A percentile compares a stretch with the other conserved stretches of the same genome.
These are phyloP conservation scores for Lasioglossum oenotherae DNA, from an alignment of 2,888 invertebrate species.

Conservation along the genomic window DNA sequence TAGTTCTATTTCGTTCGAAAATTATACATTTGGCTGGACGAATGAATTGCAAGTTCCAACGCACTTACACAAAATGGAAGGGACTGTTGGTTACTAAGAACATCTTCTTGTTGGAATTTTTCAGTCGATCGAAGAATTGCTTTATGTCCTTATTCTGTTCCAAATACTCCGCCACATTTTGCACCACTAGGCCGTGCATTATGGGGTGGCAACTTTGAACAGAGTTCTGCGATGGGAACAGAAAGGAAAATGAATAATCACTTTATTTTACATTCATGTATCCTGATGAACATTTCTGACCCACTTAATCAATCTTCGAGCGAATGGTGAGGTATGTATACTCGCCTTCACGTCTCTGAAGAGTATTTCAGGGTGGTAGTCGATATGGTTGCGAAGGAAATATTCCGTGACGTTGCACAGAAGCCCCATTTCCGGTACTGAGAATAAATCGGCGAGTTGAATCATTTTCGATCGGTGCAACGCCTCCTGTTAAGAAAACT, in stretches of 20 bases:
- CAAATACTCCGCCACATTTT: conserved; percentile 92
- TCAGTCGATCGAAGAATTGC: conserved; percentile 91
- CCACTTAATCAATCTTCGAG: not conserved
- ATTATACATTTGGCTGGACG: no score
- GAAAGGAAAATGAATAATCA: not conserved
- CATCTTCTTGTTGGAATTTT: conserved; percentile 91
- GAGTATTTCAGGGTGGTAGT: conserved; percentile 97
- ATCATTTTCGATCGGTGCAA: conserved; percentile 89
- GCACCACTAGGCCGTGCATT: conserved; percentile 95
- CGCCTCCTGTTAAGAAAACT: conserved; percentile 72
- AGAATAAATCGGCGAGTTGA: conserved; percentile 98
- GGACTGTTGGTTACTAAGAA: conserved; percentile 99
- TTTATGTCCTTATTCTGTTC: conserved; percentile 90
- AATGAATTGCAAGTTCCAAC: not conserved
- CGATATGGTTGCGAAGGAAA: conserved; percentile 94
- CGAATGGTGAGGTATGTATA: not conserved
- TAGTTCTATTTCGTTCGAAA: no score
- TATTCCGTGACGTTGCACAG: conserved; percentile 97
- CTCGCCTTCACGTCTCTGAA: conserved; percentile 96
- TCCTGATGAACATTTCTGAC: not conserved
- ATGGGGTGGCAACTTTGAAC: conserved; percentile 93
- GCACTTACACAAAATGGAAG: conserved; percentile 95
- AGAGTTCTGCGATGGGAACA: conserved; percentile 30
- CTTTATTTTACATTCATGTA: not conserved
- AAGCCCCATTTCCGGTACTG: conserved; percentile 97